Percentiles rank a stretch among this genome's conserved stretches.
These are phyloP conservation scores for Nanger granti DNA, from an alignment of 2,113 vertebrate species.

Conservation along the genomic window DNA sequence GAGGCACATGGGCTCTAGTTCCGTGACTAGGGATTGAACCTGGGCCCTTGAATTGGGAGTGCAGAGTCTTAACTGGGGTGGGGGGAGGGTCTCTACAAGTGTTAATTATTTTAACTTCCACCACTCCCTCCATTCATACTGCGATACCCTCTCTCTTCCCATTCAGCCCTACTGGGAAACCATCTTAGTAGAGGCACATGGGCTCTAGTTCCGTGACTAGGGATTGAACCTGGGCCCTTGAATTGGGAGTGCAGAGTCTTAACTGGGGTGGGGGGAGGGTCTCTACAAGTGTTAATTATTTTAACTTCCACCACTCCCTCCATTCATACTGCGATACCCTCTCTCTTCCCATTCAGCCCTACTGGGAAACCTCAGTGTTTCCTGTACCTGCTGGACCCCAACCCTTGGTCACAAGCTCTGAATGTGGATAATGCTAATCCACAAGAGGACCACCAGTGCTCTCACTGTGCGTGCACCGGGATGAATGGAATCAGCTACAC, in stretches of 20 bases:
- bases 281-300: background rate
- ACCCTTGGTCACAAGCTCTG: background rate
- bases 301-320: background rate
- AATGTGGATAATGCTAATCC: too few relatives aligned
- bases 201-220: background rate
- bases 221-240: background rate
- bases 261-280: background rate
- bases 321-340: background rate
- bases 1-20: background rate
- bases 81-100: background rate
- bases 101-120: background rate
- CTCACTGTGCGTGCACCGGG: fast-evolving
- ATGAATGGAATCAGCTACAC: fast-evolving
- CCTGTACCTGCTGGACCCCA: background rate
- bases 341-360: background rate
- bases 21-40: background rate
- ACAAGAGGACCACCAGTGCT: background rate
- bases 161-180: background rate
- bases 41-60: background rate
- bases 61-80: background rate
- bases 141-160: background rate
- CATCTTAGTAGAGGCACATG: too few relatives aligned
- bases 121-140: background rate
- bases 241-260: background rate
- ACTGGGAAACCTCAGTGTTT: background rate